Conservation (phyloP, 2,888 invertebrate species). For the Microctonus aethiopoides region DNA sequence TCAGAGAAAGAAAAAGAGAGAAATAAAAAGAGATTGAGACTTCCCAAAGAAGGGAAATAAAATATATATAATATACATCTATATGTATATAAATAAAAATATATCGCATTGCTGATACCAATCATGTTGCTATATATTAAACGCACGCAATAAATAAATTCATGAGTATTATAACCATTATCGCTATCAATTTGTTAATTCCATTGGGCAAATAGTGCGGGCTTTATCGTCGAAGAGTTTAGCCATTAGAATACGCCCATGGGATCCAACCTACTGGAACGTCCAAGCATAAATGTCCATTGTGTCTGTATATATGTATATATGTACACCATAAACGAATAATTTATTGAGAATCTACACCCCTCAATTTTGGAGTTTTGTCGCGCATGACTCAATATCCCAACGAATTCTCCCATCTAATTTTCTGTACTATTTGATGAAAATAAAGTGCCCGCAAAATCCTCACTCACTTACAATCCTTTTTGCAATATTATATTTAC, state of each 20-base stretch:
- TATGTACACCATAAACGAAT: background rate
- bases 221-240: background rate
- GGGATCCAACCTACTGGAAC: background rate
- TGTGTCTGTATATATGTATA: background rate
- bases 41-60: background rate
- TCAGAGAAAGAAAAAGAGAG: too few relatives aligned
- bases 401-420: conserved; percentile 35
- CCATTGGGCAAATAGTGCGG: background rate
- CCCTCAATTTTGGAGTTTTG: conserved; percentile 11
- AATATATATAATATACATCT: background rate
- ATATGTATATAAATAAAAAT: background rate
- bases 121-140: background rate
- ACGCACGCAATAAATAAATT: background rate
- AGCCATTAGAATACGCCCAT: background rate
- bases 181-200: conserved; percentile 2
- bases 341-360: conserved; percentile 15
- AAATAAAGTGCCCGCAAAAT: conserved; percentile 62
- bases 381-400: background rate
- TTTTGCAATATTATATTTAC: conserved; percentile 9
- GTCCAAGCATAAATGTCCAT: background rate
- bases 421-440: conserved; percentile 53
- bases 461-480: conserved; percentile 34
- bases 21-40: too few relatives aligned
- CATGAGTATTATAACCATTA: background rate
- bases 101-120: background rate